A percentile compares a stretch with the other conserved stretches of the same genome.
Conservation (phyloP, 2,113 vertebrate genomes). For the Anoplopoma fimbria region DNA sequence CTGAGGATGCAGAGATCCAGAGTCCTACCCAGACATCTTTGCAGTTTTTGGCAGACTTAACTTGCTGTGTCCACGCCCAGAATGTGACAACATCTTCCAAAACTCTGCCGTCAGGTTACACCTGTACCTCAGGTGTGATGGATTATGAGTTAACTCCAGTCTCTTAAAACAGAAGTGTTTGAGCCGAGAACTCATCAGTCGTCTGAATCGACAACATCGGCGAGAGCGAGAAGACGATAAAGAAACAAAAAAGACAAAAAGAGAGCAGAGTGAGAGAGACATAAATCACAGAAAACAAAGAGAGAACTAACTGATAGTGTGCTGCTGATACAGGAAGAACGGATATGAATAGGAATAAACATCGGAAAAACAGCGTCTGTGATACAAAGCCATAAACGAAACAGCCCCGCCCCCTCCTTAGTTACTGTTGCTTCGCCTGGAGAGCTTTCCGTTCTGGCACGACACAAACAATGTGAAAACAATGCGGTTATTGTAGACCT, state of each 20-base stretch:
- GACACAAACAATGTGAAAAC: not conserved
- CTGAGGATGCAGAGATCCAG: slow-evolving; percentile 37
- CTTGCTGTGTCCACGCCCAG: slow-evolving; percentile 36
- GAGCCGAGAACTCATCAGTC: not conserved
- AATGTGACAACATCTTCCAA: slow-evolving; percentile 47
- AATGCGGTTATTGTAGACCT: not conserved
- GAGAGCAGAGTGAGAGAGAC: not conserved
- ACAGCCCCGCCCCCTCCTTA: not conserved
- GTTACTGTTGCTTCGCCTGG: not conserved
- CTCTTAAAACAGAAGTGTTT: not conserved
- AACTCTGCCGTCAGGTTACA: slow-evolving; percentile 25
- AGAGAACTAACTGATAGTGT: not conserved
- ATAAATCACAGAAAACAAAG: not conserved
- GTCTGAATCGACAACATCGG: not conserved
- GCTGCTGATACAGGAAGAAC: not conserved
- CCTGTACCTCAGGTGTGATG: slow-evolving; percentile 25
- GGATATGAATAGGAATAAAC: not conserved
- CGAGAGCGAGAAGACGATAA: not conserved
- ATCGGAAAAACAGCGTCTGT: not conserved
- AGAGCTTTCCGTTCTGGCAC: not conserved
- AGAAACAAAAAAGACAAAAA: not conserved
- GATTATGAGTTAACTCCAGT: slow-evolving; percentile 6
- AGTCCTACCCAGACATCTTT: slow-evolving; percentile 60
- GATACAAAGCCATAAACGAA: not conserved
- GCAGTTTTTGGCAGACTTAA: slow-evolving; percentile 46